Conservation (phyloP, 2,888 invertebrate species). For the Phyto melanocephala region DNA sequence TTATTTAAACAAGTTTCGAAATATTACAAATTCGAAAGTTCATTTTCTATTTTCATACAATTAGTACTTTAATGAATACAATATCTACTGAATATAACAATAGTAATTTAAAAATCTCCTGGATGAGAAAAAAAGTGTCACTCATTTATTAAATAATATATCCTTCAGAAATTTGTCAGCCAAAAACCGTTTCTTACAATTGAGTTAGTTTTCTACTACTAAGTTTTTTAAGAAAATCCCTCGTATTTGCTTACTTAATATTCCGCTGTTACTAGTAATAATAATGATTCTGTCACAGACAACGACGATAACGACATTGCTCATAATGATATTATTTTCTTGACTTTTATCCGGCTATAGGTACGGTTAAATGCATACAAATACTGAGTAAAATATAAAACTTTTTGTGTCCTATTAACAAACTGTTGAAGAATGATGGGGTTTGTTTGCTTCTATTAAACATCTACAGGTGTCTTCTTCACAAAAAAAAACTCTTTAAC, state of each 20-base stretch:
- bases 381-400: neutral
- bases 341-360: neutral
- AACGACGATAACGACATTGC: neutral
- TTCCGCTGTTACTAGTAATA: slow-evolving; percentile 25
- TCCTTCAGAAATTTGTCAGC: neutral
- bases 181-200: slow-evolving; percentile 30
- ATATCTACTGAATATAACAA: no score
- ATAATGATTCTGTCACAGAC: neutral
- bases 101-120: no score
- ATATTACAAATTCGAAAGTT: no score
- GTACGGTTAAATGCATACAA: neutral
- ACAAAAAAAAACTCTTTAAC: slow-evolving; percentile 43
- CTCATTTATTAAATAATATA: no score
- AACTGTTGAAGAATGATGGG: slow-evolving; percentile 15
- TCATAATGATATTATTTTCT: neutral
- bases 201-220: slow-evolving; percentile 34
- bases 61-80: no score
- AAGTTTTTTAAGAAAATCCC: slow-evolving; percentile 32
- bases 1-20: no score
- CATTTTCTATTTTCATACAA: no score
- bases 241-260: slow-evolving; percentile 44
- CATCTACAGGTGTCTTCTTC: slow-evolving; percentile 52
- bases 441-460: slow-evolving; percentile 45
- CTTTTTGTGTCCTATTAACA: slow-evolving; percentile 25
- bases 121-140: no score